Evolutionary conservation across 2,888 invertebrate genomes (phyloP), one percentile per base, ranked within the genome.

Genomic region (Ophion ventricosus): DNA sequence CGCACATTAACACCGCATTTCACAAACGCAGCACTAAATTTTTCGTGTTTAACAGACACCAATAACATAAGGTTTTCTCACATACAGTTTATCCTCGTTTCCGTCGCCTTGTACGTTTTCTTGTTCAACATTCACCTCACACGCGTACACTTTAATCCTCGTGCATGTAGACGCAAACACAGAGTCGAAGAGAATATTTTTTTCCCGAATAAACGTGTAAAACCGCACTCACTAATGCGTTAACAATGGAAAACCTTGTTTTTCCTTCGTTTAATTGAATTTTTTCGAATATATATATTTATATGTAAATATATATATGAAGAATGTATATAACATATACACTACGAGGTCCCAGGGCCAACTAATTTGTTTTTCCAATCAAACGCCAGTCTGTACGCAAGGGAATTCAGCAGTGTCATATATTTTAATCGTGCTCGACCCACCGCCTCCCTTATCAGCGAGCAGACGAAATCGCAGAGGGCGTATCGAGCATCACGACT

Each of bases 401-500:
- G 17, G 49, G 54, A 54, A 25, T 26, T 25, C 54, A 69, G 26
- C 1, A 17, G 26, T 54, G 54, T 70, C 5, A 11, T 25, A n/a
- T 61, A 43, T 73, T 74, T 64, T 23, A 11, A 26, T 49, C 67
- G 49, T 54, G 49, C 63, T 74, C 49, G 17, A 49, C 49, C 17
- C 2, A 49, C 49, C 54, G 29, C 11, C 7, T n/a, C n/a, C 5
- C n/a, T 49, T 29, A 75, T 75, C 56, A 75, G 64, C 75, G 56
- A 75, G 66, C 11, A 17, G 17, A 10, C 54, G 56, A 64, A 64
- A 64, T 64, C 56, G 64, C 64, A 75, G 75, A 64, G 63, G 64
- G 64, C 75, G 75, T 66, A 75, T 64, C 75, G 64, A 66, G 75
- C 75, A 54, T 75, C 35, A 35, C 29, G 14, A 35, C 29, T 40